Evolutionary conservation across 2,113 vertebrate genomes (phyloP).

Genomic region (Ctenomys sociabilis): DNA sequence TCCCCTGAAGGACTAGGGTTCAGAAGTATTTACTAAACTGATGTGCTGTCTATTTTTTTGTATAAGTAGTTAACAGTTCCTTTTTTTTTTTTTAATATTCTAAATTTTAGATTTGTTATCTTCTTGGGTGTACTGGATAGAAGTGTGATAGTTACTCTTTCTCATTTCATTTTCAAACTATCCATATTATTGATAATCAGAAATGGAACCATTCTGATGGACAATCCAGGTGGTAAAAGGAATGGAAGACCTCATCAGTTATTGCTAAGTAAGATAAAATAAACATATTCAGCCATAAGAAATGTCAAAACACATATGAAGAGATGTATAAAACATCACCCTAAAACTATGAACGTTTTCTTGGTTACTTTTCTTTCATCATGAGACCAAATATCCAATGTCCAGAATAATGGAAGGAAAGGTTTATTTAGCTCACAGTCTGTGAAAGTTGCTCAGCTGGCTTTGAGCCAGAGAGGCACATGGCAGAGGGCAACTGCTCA

Average conservation of each 20-base stretch:
- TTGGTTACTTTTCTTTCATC: too few relatives aligned
- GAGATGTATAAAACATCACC: background rate
- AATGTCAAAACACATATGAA: background rate
- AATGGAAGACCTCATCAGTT: background rate
- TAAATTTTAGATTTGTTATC: background rate
- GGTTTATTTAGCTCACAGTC: too few relatives aligned
- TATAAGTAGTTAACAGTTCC: background rate
- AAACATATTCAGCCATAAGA: background rate
- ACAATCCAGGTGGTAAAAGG: background rate
- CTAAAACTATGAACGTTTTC: background rate
- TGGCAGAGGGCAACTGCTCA: too few relatives aligned
- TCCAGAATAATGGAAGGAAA: too few relatives aligned
- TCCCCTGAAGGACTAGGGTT: rapidly evolving
- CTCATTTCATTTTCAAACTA: background rate
- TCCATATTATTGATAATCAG: background rate
- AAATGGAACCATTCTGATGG: background rate
- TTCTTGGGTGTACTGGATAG: background rate
- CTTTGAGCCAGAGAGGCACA: too few relatives aligned
- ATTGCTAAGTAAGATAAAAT: background rate
- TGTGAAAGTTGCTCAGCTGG: too few relatives aligned
- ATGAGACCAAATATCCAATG: too few relatives aligned
- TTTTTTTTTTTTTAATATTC: background rate
- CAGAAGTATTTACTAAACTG: conserved; percentile 38
- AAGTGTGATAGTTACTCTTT: background rate
- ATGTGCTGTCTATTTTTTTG: background rate